Base-by-base conservation (phyloP, 2,888 invertebrate species). In the Lysandra bellargus region DNA sequence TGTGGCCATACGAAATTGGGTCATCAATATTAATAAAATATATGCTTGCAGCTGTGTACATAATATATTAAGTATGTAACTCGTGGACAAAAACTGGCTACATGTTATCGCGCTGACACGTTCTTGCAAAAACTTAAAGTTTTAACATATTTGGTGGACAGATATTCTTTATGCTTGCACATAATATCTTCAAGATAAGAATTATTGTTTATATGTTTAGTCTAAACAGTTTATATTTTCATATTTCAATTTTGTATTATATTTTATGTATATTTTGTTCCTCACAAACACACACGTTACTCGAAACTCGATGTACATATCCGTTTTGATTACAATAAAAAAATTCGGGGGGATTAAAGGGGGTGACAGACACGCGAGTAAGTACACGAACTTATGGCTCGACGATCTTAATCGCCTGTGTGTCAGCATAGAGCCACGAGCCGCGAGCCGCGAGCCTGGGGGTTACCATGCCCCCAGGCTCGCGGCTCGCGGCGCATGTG, bases 11-110 rank as follows among this genome's bases (percentile, higher is more conserved):
- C 17, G 7, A 76, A 76, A 76, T 76, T 76, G 57, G 76, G 76
- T 76, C 76, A 76, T 76, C 53, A 57, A 57, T 76, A 57, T 53
- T 76, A 33, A 76, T 75, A 75, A 53, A 23, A 23, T 23, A 76
- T 76, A 33, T 33, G 6, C 33, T 17, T 33, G 33, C 57, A 76
- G 57, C 73, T 79, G 69, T 80, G 73, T 57, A 79, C 77, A 33
- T 74, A 73, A 40, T 30, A 23, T 61, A 23, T 3, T 30, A 75
- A 23, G 23, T 49, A 30, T 17, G 30, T 44, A 76, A 76, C 33
- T 23, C 37, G 49, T 30, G 30, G 44, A 49, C 44, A 75, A 57
- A 76, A 57, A 57, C 53, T 53, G 53, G 76, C 33, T 30, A 33
- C 57, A 49, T 44, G 2, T 49, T 75, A 76, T 30, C 17, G 53